Evolutionary conservation across 1,140 invertebrate genomes (phyloP), one percentile per base, ranked within the genome.

Genomic region (Bombyx mandarina): DNA sequence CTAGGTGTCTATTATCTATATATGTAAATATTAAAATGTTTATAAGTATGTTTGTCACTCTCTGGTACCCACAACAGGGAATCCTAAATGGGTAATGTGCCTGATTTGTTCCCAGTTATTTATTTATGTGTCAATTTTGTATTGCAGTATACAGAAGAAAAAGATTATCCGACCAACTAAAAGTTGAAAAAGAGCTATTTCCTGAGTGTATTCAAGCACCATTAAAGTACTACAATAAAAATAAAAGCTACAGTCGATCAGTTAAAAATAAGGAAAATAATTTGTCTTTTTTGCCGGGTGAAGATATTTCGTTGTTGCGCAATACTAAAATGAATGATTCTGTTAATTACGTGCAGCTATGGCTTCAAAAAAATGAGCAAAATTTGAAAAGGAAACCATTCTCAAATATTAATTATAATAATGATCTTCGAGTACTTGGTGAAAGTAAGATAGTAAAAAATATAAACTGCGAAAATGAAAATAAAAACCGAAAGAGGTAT

Each of bases 151-250:
- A 75, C 56, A 77, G 61, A 64, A 71, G 67, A 44, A 62, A 67
- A n/a, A 70, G 76, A 57, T 56, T 82, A 53, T 84, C 79, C 46
- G 77, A 82, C 46, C 68, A 82, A 54, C 58, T 83, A 45, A 79
- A 73, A 59, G 47, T 73, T 48, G 83, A 86, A 66, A 84, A 81
- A 57, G 58, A 81, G 55, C n/a, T 86, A 51, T 86, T 86, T 62
- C 81, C 83, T 54, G 61, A 79, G 67, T 82, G 81, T 59, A 86
- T 86, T 57, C 81, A 86, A 72, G 83, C 77, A 54, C 71, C 75
- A 35, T 42, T 61, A 42, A 83, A 79, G 65, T 86, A 86, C 65
- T 67, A 45, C 48, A 86, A 86, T 57, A 86, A 77, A 58, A 73
- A 74, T 60, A 84, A 76, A 69, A 74, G 64, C 58, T 62, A 65